Percentiles rank a stretch among this genome's conserved stretches.
Conservation (phyloP, 2,113 vertebrate species). For the Piaya cayana region DNA sequence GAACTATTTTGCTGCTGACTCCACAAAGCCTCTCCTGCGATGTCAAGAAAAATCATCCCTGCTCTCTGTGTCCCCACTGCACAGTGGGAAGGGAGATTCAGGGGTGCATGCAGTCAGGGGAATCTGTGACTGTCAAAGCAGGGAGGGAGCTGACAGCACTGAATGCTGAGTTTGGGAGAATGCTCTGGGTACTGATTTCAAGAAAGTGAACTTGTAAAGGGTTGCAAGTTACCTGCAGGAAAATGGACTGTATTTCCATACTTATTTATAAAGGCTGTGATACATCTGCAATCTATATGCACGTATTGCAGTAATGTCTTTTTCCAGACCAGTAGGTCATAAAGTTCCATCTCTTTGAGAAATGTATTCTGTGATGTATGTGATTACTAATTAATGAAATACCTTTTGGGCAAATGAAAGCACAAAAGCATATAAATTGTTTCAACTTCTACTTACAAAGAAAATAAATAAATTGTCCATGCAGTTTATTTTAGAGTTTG, state of each 20-base stretch:
- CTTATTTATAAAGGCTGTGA: not conserved
- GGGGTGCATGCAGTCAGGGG: rapidly evolving
- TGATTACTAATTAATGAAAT: conserved; percentile 50
- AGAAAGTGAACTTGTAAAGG: not conserved
- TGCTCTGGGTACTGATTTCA: not conserved
- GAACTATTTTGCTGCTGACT: not conserved
- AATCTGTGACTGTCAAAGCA: not conserved
- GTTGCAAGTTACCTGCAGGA: not conserved
- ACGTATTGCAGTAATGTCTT: not conserved
- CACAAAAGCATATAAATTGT: not conserved
- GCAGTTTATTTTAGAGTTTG: not conserved
- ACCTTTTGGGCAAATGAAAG: conserved; percentile 19
- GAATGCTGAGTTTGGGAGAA: not conserved
- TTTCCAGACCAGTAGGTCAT: conserved; percentile 38
- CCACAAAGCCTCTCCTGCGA: not conserved
- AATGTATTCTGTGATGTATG: not conserved
- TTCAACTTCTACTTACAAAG: not conserved
- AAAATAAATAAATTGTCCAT: conserved; percentile 33
- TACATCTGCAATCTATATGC: not conserved
- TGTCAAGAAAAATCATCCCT: not conserved
- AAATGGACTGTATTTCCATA: not conserved
- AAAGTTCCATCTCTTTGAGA: not conserved
- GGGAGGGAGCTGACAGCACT: not conserved
- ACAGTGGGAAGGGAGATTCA: not conserved
- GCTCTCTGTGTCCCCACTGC: not conserved